Conservation (phyloP, 1,140 invertebrate species). For the Neoseiulus cucumeris region DNA sequence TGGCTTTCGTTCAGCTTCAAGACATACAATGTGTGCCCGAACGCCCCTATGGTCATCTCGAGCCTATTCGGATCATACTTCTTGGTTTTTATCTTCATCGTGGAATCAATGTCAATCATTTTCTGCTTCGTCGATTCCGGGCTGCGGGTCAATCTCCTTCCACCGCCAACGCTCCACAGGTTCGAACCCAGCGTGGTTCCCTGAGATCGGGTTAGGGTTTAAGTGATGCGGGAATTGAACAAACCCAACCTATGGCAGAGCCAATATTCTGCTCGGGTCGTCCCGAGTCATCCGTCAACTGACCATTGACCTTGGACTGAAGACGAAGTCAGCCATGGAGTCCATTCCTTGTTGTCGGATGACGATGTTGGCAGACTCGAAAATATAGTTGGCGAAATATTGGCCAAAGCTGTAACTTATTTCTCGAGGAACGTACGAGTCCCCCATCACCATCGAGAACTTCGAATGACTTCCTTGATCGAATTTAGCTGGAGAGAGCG, state of each 20-base stretch:
- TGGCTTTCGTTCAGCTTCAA: neutral
- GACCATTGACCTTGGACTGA: neutral
- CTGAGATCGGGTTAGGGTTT: neutral
- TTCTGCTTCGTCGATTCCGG: neutral
- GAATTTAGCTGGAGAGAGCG: neutral
- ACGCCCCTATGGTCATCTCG: neutral
- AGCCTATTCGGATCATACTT: neutral
- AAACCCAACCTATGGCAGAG: too few relatives aligned
- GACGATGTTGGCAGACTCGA: neutral
- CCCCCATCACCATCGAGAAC: neutral
- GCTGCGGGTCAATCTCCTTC: neutral
- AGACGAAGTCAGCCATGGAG: neutral
- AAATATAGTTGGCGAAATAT: neutral
- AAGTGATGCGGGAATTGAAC: too few relatives aligned
- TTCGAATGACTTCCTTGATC: neutral
- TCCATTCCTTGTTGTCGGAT: conserved; percentile 4
- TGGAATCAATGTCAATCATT: neutral
- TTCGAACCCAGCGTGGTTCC: neutral
- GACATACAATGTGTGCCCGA: neutral
- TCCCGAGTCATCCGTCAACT: neutral
- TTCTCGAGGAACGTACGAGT: neutral
- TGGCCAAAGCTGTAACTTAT: neutral
- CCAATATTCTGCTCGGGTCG: too few relatives aligned
- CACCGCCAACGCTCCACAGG: neutral
- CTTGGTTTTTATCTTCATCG: neutral